Evolutionary conservation across 2,888 invertebrate genomes (phyloP), one percentile per base, ranked within the genome.

Genomic region (Adelphocoris suturalis): DNA sequence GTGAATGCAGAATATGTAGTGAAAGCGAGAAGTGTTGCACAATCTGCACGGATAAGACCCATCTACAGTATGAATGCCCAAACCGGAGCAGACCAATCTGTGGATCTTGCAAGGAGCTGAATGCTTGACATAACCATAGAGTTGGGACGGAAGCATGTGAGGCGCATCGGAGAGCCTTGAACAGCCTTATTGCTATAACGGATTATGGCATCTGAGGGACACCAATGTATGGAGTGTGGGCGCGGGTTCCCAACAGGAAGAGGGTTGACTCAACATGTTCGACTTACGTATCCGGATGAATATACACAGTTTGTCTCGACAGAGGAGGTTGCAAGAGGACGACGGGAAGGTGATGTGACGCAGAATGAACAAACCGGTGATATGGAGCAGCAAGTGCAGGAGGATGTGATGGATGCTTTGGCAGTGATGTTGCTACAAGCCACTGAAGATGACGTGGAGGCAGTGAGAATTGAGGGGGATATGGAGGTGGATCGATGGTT

Each of bases 161-260:
- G 94, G 94, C 94, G 94, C 94, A 94, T 94, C 94, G 94, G 93
- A 93, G 93, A 95, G 95, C 94, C 94, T 94, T 94, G 94, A 94
- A 94, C 94, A 94, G 94, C 94, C 94, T 80, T 93, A 94, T 94
- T 94, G 94, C 94, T 94, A 94, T 93, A 93, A 93, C 89, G 84
- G 85, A 86, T 55, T 28, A 46, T 84, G 75, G 82, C 55, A 87
- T 84, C 55, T 19, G 93, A 93, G 93, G 93, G 93, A 11, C 11
- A 28, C 93, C 93, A 92, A 93, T 93, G 76, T 46, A 3, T 93
- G 93, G 93, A 93, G 93, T 94, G 93, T 93, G 93, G 93, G 92
- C 93, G 94, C 93, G 93, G 93, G 93, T 94, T 94, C 93, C 93
- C 94, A 94, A 94, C 94, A 94, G 94, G 94, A 94, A 94, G 94